These are phyloP conservation scores for Argyrosomus japonicus DNA, from an alignment of 2,113 vertebrate genomes.

Conservation along the genomic window DNA sequence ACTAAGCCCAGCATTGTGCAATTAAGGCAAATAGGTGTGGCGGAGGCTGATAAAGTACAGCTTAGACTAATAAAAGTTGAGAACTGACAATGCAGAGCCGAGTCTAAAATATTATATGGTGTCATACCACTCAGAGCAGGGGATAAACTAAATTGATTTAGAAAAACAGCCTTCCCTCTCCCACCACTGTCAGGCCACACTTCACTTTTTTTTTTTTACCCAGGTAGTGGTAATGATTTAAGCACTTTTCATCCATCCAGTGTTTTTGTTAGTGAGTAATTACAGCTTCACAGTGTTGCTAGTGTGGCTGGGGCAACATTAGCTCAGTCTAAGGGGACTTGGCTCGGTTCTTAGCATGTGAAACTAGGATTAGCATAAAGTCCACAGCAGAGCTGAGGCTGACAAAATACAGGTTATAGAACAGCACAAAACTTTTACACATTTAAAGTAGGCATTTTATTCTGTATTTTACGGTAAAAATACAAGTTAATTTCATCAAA, in stretches of 20 bases:
- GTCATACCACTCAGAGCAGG: background rate
- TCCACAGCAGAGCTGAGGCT: background rate
- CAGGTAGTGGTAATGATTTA: background rate
- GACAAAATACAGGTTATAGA: too few relatives aligned
- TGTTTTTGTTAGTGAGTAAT: background rate
- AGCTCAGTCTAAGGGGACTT: too few relatives aligned
- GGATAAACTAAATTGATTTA: background rate
- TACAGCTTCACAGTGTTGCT: background rate
- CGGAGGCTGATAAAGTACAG: background rate
- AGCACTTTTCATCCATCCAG: background rate
- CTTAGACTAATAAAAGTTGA: background rate
- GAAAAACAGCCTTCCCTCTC: background rate
- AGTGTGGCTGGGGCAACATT: too few relatives aligned
- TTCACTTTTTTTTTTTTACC: background rate
- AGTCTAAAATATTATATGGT: background rate
- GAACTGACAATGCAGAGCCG: background rate
- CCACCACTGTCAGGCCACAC: background rate
- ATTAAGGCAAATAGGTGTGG: background rate
- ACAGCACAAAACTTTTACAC: too few relatives aligned
- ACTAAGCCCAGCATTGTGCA: slow-evolving; percentile 1
- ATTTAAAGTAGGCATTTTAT: too few relatives aligned
- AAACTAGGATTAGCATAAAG: too few relatives aligned
- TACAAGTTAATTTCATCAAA: too few relatives aligned
- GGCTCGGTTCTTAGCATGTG: too few relatives aligned
- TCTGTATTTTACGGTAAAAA: too few relatives aligned